Conservation (phyloP, 2,888 invertebrate genomes). For the Junonia oenone region DNA sequence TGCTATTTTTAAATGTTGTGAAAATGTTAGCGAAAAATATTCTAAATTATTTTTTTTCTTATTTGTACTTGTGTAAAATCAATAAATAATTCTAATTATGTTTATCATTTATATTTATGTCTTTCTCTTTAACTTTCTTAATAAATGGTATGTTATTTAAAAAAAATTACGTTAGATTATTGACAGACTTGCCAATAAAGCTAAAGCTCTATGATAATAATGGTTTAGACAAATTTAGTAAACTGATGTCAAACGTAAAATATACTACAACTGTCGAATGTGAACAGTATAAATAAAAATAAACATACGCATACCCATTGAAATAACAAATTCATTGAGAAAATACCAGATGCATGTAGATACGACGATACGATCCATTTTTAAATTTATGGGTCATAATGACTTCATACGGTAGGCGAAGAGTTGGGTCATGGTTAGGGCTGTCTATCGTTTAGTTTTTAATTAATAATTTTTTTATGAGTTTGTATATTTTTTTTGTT, state of each 20-base stretch:
- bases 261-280: background rate
- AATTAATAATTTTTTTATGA: too few relatives aligned
- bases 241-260: background rate
- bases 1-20: background rate
- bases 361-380: background rate
- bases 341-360: background rate
- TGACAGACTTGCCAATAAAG: background rate
- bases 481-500: background rate
- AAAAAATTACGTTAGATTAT: too few relatives aligned
- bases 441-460: too few relatives aligned
- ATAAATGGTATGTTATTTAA: too few relatives aligned
- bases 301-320: background rate
- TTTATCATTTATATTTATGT: too few relatives aligned
- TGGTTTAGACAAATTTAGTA: background rate
- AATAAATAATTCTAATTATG: too few relatives aligned
- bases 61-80: too few relatives aligned
- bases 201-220: background rate
- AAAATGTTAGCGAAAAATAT: too few relatives aligned
- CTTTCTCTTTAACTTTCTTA: too few relatives aligned
- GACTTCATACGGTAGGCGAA: background rate
- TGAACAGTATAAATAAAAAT: background rate
- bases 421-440: background rate
- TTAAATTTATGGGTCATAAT: slow-evolving; percentile 8
- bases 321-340: background rate
- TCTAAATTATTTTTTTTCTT: too few relatives aligned